phyloP scores from a whole-genome alignment of 2,888 invertebrate genomes.

The Adineta ricciae region DNA sequence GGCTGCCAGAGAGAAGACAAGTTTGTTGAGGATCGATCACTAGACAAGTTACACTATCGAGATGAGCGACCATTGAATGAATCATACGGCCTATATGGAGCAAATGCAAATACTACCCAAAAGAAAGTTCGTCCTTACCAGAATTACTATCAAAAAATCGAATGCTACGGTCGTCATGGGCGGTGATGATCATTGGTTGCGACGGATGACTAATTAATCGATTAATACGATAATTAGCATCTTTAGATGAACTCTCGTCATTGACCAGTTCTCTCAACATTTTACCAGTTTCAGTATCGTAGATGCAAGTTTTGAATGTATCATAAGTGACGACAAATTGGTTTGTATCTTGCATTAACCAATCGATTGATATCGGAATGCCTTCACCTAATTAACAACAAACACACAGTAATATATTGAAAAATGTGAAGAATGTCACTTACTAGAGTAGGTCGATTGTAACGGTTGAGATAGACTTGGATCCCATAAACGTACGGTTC shows the following conservation, averaged over 20 bases:
- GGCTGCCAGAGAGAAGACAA: conserved; percentile 86
- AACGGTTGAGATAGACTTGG: conserved; percentile 37
- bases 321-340: conserved; percentile 84
- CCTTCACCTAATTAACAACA: conserved; percentile 58
- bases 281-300: conserved; percentile 79
- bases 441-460: conserved; percentile 13
- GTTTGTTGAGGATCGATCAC: conserved; percentile 96
- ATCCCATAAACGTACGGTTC: conserved; percentile 78
- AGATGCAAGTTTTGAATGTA: conserved; percentile 69
- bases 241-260: conserved; percentile 33
- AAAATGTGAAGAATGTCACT: neutral
- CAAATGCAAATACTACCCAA: no score
- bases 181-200: conserved; percentile 84
- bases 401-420: no score
- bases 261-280: conserved; percentile 52
- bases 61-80: conserved; percentile 95
- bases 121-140: no score
- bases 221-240: conserved; percentile 54
- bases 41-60: conserved; percentile 92
- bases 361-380: conserved; percentile 83
- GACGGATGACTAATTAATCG: conserved; percentile 83
- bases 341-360: conserved; percentile 78
- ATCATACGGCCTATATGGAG: conserved; percentile 70
- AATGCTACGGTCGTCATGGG: conserved; percentile 94
- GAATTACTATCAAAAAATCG: conserved; percentile 90